Conservation (phyloP, 35 echinoderm and acorn worm species). For the Heliocidaris erythrogramma region DNA sequence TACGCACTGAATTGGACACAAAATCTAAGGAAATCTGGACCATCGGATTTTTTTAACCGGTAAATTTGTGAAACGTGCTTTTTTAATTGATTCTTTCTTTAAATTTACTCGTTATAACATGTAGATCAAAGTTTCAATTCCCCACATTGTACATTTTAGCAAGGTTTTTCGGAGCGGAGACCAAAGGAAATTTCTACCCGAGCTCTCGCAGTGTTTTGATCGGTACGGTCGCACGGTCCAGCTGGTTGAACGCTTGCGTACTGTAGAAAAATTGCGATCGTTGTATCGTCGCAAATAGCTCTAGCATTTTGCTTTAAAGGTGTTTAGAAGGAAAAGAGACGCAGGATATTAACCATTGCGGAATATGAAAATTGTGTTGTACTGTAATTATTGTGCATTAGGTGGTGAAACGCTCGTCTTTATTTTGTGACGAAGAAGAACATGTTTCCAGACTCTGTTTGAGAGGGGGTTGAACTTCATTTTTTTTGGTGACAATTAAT, state of each 20-base stretch:
- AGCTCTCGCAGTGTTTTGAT: neutral
- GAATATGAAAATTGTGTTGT: neutral
- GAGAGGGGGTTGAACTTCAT: neutral
- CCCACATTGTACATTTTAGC: neutral
- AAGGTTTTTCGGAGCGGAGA: neutral
- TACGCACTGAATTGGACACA: neutral
- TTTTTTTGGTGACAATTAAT: neutral
- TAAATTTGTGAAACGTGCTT: neutral
- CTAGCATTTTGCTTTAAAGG: neutral
- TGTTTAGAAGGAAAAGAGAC: neutral
- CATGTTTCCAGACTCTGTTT: neutral
- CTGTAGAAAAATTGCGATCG: neutral
- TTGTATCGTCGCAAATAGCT: neutral
- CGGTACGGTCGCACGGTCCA: neutral
- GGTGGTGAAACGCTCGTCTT: neutral
- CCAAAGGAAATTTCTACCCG: neutral
- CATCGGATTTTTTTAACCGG: neutral
- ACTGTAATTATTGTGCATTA: neutral
- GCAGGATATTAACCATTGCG: neutral
- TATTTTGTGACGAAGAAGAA: neutral
- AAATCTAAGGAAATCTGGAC: slow-evolving; percentile 8
- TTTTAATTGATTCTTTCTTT: neutral
- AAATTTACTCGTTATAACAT: neutral
- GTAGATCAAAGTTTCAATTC: neutral
- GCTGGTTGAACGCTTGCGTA: neutral